phyloP scores from a whole-genome alignment of 2,797 vertebrate species.

The Phrynocephalus guinanensis region DNA sequence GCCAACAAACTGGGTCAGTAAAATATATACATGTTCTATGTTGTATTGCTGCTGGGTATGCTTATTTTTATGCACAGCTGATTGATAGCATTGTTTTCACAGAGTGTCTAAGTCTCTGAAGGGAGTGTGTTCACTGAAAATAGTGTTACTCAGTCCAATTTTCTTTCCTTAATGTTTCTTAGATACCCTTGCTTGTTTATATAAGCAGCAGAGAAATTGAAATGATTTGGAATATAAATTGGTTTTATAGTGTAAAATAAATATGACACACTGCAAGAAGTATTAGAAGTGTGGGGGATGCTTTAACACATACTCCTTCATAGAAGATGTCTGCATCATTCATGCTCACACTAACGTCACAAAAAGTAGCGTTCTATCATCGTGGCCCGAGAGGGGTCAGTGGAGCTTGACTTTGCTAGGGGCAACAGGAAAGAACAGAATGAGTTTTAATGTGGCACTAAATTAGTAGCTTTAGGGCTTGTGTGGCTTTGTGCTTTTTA shows the following conservation, averaged over 20 bases:
- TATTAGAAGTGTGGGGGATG: neutral
- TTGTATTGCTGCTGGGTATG: neutral
- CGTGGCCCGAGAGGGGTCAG: constrained; percentile 40
- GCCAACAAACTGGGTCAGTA: neutral
- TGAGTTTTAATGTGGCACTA: constrained; percentile 40
- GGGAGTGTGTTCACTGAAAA: constrained; percentile 14
- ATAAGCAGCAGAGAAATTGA: neutral
- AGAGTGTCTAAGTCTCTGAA: constrained; percentile 4
- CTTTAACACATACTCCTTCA: neutral
- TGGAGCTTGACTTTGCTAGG: constrained; percentile 54
- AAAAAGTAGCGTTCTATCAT: neutral
- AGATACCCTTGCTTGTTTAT: neutral
- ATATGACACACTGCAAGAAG: constrained; percentile 2
- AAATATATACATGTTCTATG: neutral
- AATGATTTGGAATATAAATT: neutral
- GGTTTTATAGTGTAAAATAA: neutral
- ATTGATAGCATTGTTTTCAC: neutral
- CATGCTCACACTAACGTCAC: neutral
- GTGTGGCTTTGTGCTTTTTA: constrained; percentile 12
- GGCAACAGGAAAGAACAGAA: constrained; percentile 42
- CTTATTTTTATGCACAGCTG: neutral
- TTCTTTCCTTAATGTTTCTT: neutral
- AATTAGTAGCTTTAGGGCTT: constrained; percentile 56
- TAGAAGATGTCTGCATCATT: constrained; percentile 28
- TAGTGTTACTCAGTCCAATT: neutral